A percentile compares a stretch with the other conserved stretches of the same genome.
Evolutionary conservation across 1,140 invertebrate species (phyloP).

Genomic region (Micrasema longulum): DNA sequence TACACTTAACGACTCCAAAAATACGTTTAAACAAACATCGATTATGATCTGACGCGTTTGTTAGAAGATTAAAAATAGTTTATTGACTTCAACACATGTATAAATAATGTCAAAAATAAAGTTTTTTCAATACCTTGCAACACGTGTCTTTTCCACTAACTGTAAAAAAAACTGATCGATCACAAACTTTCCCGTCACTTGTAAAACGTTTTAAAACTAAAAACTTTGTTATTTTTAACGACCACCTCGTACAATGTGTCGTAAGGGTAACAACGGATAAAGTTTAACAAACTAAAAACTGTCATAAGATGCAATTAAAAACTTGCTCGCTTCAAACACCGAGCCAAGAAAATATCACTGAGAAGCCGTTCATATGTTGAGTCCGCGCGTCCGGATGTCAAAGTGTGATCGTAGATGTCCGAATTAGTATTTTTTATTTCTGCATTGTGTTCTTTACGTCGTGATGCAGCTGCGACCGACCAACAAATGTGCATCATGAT

Average conservation of each 20-base stretch:
- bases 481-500: constrained; percentile 31
- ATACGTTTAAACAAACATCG: neutral
- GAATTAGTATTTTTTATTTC: neutral
- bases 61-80: too few species aligned
- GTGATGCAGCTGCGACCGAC: constrained; percentile 23
- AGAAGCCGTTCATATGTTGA: neutral
- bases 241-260: neutral
- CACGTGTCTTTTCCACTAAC: too few species aligned
- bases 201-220: constrained; percentile 16
- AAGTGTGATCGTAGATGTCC: too few species aligned
- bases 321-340: neutral
- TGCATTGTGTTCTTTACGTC: constrained; percentile 12
- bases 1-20: neutral
- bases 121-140: too few species aligned
- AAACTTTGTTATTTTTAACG: constrained; percentile 10
- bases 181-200: constrained; percentile 11
- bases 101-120: too few species aligned
- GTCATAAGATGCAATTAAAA: constrained; percentile 15
- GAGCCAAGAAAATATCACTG: neutral
- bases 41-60: neutral
- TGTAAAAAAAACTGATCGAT: neutral
- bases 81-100: too few species aligned
- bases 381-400: too few species aligned
- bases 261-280: neutral
- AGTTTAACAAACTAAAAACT: constrained; percentile 5